Evolutionary conservation across 2,888 invertebrate genomes (phyloP).

Genomic region (Marasmarcha lunaedactyla): DNA sequence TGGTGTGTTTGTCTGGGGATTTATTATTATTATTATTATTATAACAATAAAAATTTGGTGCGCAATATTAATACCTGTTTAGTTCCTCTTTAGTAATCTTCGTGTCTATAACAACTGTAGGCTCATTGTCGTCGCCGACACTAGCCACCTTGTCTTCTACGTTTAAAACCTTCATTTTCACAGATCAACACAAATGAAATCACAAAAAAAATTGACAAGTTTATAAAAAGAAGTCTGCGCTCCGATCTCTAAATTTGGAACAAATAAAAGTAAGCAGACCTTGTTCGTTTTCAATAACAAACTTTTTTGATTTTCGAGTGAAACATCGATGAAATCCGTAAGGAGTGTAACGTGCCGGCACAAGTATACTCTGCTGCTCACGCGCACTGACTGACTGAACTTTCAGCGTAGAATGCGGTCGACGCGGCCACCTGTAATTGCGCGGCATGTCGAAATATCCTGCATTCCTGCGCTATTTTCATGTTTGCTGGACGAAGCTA

Average conservation of each 20-base stretch:
- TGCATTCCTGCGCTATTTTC: conserved; percentile 63
- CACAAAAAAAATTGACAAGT: conserved; percentile 4
- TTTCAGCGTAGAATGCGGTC: conserved; percentile 4
- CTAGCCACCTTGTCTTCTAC: conserved; percentile 45
- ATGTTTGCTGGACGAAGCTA: conserved; percentile 13
- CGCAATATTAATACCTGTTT: no score
- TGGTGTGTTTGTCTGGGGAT: no score
- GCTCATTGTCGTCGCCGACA: conserved; percentile 46
- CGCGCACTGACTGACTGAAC: conserved; percentile 1
- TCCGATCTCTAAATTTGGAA: no score
- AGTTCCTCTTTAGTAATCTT: conserved; percentile 51
- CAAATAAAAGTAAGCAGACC: background rate
- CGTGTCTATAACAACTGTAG: conserved; percentile 33
- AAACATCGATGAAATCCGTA: background rate
- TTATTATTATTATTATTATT: no score
- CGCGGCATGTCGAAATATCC: conserved; percentile 35
- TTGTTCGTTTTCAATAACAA: background rate
- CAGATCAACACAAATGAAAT: conserved; percentile 9
- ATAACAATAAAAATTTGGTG: no score
- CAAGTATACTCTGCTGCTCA: background rate
- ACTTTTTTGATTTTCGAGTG: background rate
- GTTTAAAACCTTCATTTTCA: conserved; percentile 53
- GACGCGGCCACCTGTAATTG: conserved; percentile 14
- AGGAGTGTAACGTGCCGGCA: background rate
- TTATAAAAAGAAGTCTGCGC: background rate